Evolutionary conservation across 2,113 vertebrate species (phyloP).

Genomic region (Callithrix jacchus): DNA sequence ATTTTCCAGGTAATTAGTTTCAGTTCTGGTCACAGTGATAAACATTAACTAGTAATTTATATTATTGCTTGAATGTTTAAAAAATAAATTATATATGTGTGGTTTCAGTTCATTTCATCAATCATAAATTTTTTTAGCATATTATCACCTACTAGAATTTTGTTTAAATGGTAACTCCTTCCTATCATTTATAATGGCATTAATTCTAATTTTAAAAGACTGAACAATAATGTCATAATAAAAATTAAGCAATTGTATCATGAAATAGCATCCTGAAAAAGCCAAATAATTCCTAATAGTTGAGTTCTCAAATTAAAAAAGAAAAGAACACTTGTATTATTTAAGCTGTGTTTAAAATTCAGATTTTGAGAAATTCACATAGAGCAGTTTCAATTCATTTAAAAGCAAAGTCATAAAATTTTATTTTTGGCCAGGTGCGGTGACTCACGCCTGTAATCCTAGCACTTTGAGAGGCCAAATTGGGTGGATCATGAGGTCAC

Average conservation of each 20-base stretch:
- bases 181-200: slow-evolving; percentile 12
- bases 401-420: background rate
- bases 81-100: slow-evolving; percentile 53
- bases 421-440: background rate
- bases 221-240: background rate
- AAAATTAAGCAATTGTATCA: slow-evolving; percentile 27
- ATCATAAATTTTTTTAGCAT: slow-evolving; percentile 53
- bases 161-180: slow-evolving; percentile 45
- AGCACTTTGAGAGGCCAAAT: too few relatives aligned
- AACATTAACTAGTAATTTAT: slow-evolving; percentile 49
- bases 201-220: slow-evolving; percentile 52
- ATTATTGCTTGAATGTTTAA: slow-evolving; percentile 40
- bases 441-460: too few relatives aligned
- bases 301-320: background rate
- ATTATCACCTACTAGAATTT: slow-evolving; percentile 37
- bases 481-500: too few relatives aligned
- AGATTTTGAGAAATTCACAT: background rate
- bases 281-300: background rate
- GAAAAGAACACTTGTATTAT: background rate
- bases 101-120: slow-evolving; percentile 47
- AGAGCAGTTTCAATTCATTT: background rate
- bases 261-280: slow-evolving; percentile 16
- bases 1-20: slow-evolving; percentile 64
- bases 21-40: slow-evolving; percentile 46
- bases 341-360: background rate